Evolutionary conservation across 2,888 invertebrate species (phyloP).

Genomic region (Aphidoletes aphidimyza): DNA sequence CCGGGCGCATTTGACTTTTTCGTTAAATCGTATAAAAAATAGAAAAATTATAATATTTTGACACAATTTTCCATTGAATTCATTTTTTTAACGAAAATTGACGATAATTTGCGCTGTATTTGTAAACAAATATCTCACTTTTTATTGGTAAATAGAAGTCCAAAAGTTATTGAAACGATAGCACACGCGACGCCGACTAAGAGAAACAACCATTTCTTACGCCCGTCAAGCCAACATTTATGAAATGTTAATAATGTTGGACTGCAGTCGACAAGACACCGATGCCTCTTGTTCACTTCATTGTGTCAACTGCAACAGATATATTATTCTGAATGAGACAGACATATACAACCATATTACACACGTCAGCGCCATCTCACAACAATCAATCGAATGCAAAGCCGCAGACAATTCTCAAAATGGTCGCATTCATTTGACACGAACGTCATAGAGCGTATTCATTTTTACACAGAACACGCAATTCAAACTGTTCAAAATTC

Average conservation of each 20-base stretch:
- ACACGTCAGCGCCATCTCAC: background rate
- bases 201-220: background rate
- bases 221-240: constrained; percentile 31
- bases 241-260: constrained; percentile 9
- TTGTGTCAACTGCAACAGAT: background rate
- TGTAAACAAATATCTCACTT: background rate
- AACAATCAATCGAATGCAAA: background rate
- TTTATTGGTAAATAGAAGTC: background rate
- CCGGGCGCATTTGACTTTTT: background rate
- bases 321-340: background rate
- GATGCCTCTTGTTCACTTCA: background rate
- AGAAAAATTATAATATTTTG: background rate
- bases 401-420: no score
- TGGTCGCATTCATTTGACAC: no score
- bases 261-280: background rate
- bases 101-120: background rate
- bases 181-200: constrained; percentile 22
- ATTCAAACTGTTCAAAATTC: background rate
- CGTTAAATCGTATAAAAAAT: background rate
- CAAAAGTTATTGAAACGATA: background rate
- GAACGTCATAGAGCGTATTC: background rate
- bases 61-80: background rate
- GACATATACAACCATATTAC: no score
- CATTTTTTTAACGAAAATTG: background rate
- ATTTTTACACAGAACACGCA: background rate